Evolutionary conservation across 2,888 invertebrate genomes (phyloP), one percentile per base, ranked within the genome.

Genomic region (Lithophane socia): DNA sequence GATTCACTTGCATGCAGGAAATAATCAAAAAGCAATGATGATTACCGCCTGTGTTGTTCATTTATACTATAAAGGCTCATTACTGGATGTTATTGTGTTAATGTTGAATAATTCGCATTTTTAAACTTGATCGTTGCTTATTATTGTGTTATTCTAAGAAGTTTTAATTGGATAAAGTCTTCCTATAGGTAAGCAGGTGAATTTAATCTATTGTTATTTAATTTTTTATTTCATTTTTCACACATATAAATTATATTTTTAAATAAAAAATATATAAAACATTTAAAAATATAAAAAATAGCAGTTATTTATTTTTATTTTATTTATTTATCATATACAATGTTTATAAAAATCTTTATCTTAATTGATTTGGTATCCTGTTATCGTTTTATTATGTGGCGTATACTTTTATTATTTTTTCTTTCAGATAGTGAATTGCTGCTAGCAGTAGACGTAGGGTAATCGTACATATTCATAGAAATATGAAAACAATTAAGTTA

Each of bases 1-100:
- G 83, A 87, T 88, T 82, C 82, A 81, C 88, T 77, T 63, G 79
- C 52, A 85, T 82, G 64, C 79, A 87, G 88, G 88, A 88, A 87
- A 87, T 83, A 81, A 86, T 88, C 85, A 77, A 83, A 87, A 84
- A 80, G 72, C 82, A 83, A 77, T 80, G 77, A 85, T 72, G 83
- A 82, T 86, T 76, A 61, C 79, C 10, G 29, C 44, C 58, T 47
- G 74, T 64, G 64, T 67, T 74, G 64, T 73, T 66, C 61, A 75
- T 79, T 70, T 69, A 42, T 56, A 72, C 73, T 60, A 52, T 84
- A 86, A 77, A 83, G 13, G 74, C 61, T 82, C 66, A 79, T 84
- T 82, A 74, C 47, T 60, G 64, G 61, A 58, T 49, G 77, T 83
- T 71, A 71, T 78, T 72, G 76, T 71, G 67, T 73, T 79, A 71